A percentile compares a stretch with the other conserved stretches of the same genome.
These are phyloP conservation scores for Nomada goodeniana DNA, from an alignment of 2,888 invertebrate species.

Conservation along the genomic window DNA sequence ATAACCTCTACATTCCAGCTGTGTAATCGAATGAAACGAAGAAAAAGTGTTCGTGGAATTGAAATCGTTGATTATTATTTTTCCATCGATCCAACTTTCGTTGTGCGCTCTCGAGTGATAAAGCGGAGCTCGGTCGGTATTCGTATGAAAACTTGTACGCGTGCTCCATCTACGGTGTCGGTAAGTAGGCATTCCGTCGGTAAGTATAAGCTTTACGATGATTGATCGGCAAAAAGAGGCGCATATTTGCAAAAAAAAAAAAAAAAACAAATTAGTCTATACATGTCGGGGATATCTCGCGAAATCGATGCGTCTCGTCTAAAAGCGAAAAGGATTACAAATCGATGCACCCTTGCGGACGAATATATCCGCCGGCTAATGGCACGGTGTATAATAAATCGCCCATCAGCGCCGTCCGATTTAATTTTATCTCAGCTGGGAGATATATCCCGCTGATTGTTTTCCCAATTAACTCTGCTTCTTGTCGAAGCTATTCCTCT, in stretches of 20 bases:
- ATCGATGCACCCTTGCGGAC: slow-evolving; percentile 26
- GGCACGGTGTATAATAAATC: slow-evolving; percentile 19
- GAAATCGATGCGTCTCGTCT: slow-evolving; percentile 16
- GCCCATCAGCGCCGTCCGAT: background rate
- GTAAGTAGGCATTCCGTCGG: slow-evolving; percentile 26
- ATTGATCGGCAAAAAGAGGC: too few relatives aligned
- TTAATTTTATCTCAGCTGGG: slow-evolving; percentile 1
- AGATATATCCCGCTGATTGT: background rate
- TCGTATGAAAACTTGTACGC: background rate
- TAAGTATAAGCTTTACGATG: slow-evolving; percentile 16
- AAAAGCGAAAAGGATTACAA: slow-evolving; percentile 29
- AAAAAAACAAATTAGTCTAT: background rate
- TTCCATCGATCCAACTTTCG: background rate
- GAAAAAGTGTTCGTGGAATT: slow-evolving; percentile 29
- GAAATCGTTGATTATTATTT: slow-evolving; percentile 10
- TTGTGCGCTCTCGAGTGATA: background rate
- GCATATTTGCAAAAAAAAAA: background rate
- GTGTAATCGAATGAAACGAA: slow-evolving; percentile 54
- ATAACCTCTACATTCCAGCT: slow-evolving; percentile 34
- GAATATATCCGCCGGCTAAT: slow-evolving; percentile 20
- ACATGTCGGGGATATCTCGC: background rate
- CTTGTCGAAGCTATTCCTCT: background rate
- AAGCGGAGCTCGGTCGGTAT: background rate
- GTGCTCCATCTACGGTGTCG: slow-evolving; percentile 60
- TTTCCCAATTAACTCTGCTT: background rate